Base-by-base conservation (phyloP, 2,888 invertebrate species). In the Ditylenchus weischeri region DNA sequence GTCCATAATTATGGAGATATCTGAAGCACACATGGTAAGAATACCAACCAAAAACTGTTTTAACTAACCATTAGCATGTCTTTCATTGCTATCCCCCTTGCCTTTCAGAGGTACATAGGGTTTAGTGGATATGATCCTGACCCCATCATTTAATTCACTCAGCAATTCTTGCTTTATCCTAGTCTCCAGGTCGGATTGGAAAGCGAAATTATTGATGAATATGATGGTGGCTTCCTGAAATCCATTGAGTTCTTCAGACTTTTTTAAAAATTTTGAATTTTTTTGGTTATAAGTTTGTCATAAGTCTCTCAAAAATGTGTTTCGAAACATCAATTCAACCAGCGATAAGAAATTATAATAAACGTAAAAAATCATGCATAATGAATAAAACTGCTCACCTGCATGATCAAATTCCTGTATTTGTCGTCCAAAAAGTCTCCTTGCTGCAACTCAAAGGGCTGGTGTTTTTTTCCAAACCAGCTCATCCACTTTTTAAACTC, bases 181-280 rank as follows among this genome's bases (percentile, higher is more conserved):
- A 85, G 96, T 93, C 86, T 98, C 96, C 38, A 98, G 93, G 74
- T 90, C 90, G 36, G 98, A 94, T 15, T 94, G 94, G 85, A 99
- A 99, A 54, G 96, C 98, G 87, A 93, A 99, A 87, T 98, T 98
- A 87, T 98, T 98, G 51, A 98, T 96, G 87, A 98, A 99, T 71
- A 98, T 93, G 82, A 98, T 90, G 49, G 86, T 86, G 75, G 78
- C 81, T 59, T 82, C 79, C 62, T 79, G 89, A 35, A 59, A 54
- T 7, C 1, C 7, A 54, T 54, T 21, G n/a, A 50, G 50, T 18
- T 50, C n/a, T 2, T 29, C 29, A 29, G 29, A 29, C 2, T 29
- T 5, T 29, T 29, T 29, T 5, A 29, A 29, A 29, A 29, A 29
- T 29, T 4, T 4, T 29, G 29, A 29, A 29, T 4, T 29, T 29